Evolutionary conservation across 2,797 vertebrate genomes (phyloP).

Genomic region (Orestias chungarensis): DNA sequence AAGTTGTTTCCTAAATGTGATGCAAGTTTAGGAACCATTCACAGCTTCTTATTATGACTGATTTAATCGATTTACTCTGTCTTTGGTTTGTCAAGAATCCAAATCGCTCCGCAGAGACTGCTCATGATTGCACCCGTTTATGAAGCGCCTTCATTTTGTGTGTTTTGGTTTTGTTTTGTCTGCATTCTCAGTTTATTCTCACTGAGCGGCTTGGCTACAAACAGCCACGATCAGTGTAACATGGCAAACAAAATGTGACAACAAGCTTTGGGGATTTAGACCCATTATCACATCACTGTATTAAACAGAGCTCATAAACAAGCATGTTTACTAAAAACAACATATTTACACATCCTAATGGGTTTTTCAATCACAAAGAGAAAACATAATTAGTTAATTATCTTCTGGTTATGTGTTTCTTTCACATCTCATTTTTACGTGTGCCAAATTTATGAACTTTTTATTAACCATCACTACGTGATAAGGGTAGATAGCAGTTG

Average conservation of each 20-base stretch:
- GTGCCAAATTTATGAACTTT: not conserved
- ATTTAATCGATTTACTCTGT: not conserved
- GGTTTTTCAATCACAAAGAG: slow-evolving; percentile 10
- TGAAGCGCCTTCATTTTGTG: not conserved
- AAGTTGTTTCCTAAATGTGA: slow-evolving; percentile 11
- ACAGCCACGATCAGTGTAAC: slow-evolving; percentile 21
- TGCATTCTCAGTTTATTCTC: slow-evolving; percentile 15
- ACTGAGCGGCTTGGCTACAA: slow-evolving; percentile 8
- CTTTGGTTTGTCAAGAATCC: not conserved
- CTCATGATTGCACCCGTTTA: slow-evolving; percentile 1
- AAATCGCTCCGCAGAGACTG: slow-evolving; percentile 6
- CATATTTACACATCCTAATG: slow-evolving; percentile 8
- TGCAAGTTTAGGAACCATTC: slow-evolving; percentile 10
- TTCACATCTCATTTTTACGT: not conserved
- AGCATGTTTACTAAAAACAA: not conserved
- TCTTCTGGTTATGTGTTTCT: not conserved
- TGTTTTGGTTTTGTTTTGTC: not conserved
- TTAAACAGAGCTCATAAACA: slow-evolving; percentile 25
- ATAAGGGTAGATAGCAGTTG: not conserved
- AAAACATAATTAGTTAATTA: slow-evolving; percentile 9
- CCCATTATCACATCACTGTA: not conserved
- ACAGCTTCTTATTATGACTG: slow-evolving; percentile 1
- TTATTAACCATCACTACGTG: slow-evolving; percentile 1
- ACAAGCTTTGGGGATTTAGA: slow-evolving; percentile 22
- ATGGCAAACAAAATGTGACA: slow-evolving; percentile 18